Conservation (phyloP, 2,888 invertebrate genomes). For the Xanthostigma xanthostigma region DNA sequence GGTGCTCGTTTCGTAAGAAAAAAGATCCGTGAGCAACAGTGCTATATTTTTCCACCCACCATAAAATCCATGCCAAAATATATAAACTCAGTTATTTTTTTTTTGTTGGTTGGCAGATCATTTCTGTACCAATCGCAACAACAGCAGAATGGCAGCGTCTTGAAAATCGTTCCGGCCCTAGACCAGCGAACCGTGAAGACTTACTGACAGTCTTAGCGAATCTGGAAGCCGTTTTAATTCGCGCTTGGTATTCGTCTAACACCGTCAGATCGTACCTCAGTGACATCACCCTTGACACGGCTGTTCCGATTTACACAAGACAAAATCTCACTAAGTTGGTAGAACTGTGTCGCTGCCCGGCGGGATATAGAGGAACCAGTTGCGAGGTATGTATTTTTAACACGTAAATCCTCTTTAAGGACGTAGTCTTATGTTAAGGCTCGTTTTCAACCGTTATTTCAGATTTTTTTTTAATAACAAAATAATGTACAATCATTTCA, state of each 20-base stretch:
- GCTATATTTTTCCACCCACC: no score
- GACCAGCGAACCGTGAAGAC: slow-evolving; percentile 57
- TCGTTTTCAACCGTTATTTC: no score
- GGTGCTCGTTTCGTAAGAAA: no score
- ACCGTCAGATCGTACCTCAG: slow-evolving; percentile 53
- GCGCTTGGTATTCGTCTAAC: slow-evolving; percentile 58
- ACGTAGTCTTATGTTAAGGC: no score
- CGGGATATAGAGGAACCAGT: slow-evolving; percentile 62
- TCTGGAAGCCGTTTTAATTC: slow-evolving; percentile 66
- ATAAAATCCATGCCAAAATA: no score
- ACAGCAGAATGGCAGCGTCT: slow-evolving; percentile 44
- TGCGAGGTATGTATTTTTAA: slow-evolving; percentile 44
- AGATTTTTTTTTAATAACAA: no score
- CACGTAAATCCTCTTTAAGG: no score
- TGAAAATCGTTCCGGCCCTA: slow-evolving; percentile 34
- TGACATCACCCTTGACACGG: slow-evolving; percentile 77
- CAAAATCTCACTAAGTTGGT: slow-evolving; percentile 55
- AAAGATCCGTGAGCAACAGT: no score
- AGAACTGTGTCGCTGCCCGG: slow-evolving; percentile 75
- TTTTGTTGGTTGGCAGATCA: slow-evolving; percentile 28
- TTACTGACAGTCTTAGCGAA: slow-evolving; percentile 74
- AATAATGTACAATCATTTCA: no score
- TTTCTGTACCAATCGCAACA: slow-evolving; percentile 49
- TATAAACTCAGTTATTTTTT: no score
- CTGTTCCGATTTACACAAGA: slow-evolving; percentile 44